Percentiles rank a stretch among this genome's conserved stretches.
Evolutionary conservation across 2,113 vertebrate species (phyloP).

Genomic region (Dolichallabes microphthalmus): DNA sequence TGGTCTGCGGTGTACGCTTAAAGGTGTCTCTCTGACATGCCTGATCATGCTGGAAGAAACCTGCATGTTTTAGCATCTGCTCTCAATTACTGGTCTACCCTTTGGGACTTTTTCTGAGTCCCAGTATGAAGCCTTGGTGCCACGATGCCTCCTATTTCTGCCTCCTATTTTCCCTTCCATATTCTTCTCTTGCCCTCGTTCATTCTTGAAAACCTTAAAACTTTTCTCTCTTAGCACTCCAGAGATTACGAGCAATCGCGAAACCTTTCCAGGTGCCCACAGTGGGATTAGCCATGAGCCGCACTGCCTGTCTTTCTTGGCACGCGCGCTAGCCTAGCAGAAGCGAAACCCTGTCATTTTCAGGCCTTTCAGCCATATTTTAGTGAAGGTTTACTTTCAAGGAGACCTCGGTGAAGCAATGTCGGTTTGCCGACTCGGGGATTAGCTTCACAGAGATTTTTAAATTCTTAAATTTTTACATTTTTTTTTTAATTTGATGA

Average conservation of each 20-base stretch:
- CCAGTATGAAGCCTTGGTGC: neutral
- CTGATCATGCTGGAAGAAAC: conserved; percentile 60
- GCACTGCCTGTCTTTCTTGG: conserved; percentile 29
- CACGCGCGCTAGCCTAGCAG: neutral
- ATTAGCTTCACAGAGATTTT: conserved; percentile 26
- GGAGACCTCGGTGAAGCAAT: conserved; percentile 34
- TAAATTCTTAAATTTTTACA: neutral
- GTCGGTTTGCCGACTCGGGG: conserved; percentile 6
- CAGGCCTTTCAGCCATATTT: conserved; percentile 35
- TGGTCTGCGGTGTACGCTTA: conserved; percentile 62
- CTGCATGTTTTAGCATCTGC: conserved; percentile 60
- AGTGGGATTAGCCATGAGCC: conserved; percentile 15
- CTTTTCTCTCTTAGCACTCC: neutral
- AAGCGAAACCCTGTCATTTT: conserved; percentile 46
- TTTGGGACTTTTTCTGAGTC: neutral
- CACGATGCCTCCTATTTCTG: neutral
- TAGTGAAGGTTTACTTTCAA: conserved; percentile 32
- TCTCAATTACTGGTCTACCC: neutral
- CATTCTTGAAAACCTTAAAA: neutral
- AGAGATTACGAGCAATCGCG: neutral
- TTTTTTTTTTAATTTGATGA: neutral
- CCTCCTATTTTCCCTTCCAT: neutral
- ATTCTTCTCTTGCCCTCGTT: neutral
- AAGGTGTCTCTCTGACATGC: conserved; percentile 54
- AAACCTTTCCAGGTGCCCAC: conserved; percentile 24